A percentile compares a stretch with the other conserved stretches of the same genome.
Evolutionary conservation across 2,888 invertebrate species (phyloP).

Genomic region (Aphidius colemani): DNA sequence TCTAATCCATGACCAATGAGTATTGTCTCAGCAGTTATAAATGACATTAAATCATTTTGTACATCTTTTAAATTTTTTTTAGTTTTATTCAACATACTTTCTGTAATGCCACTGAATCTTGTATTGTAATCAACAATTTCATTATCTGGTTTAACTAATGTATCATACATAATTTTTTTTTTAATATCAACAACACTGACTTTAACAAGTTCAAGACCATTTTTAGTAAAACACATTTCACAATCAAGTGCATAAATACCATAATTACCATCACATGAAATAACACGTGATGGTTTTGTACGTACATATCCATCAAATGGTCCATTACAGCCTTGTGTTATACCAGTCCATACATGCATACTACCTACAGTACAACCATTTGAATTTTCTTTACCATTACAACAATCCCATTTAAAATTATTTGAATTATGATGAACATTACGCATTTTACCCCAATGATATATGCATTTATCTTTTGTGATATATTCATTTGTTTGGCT

Average conservation of each 20-base stretch:
- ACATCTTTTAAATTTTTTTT: slow-evolving; percentile 76
- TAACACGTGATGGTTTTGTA: slow-evolving; percentile 61
- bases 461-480: slow-evolving; percentile 73
- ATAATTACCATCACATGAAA: slow-evolving; percentile 61
- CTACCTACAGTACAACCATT: slow-evolving; percentile 70
- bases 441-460: slow-evolving; percentile 85
- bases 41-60: slow-evolving; percentile 81
- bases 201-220: slow-evolving; percentile 85
- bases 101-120: slow-evolving; percentile 89
- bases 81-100: slow-evolving; percentile 65
- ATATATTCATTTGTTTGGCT: slow-evolving; percentile 70
- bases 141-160: slow-evolving; percentile 79
- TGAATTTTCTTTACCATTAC: slow-evolving; percentile 62
- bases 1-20: slow-evolving; percentile 95
- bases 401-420: slow-evolving; percentile 67
- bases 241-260: slow-evolving; percentile 87
- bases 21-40: slow-evolving; percentile 82
- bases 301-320: slow-evolving; percentile 72
- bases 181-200: slow-evolving; percentile 81
- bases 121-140: slow-evolving; percentile 93
- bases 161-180: slow-evolving; percentile 79
- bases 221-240: slow-evolving; percentile 94
- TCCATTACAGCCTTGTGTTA: slow-evolving; percentile 73
- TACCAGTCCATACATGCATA: slow-evolving; percentile 80
- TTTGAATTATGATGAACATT: slow-evolving; percentile 46